Conservation (phyloP, 2,113 vertebrate genomes). For the Neotoma lepida region DNA sequence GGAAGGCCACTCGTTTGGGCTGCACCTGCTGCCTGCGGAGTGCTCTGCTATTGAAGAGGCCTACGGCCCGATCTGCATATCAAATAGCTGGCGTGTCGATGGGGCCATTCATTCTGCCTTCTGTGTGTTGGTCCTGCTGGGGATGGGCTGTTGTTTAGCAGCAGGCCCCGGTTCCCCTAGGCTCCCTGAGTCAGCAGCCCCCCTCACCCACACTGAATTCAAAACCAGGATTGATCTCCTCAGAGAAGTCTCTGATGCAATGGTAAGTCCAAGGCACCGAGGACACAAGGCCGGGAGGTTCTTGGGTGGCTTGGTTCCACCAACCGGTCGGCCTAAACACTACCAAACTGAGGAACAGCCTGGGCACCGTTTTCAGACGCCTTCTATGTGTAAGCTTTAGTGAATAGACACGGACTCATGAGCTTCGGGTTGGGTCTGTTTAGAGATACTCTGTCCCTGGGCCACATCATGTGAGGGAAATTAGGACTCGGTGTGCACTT, state of each 20-base stretch:
- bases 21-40: constrained; percentile 87
- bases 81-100: constrained; percentile 88
- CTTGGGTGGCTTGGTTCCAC: constrained; percentile 49
- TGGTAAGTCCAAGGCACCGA: constrained; percentile 70
- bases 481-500: constrained; percentile 57
- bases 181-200: constrained; percentile 85
- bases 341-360: constrained; percentile 38
- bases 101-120: constrained; percentile 86
- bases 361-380: neutral
- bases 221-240: constrained; percentile 77
- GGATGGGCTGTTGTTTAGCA: constrained; percentile 87
- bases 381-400: accelerated
- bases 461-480: constrained; percentile 36
- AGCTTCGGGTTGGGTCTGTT: neutral
- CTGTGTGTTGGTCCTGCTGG: constrained; percentile 82
- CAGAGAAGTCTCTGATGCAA: constrained; percentile 72
- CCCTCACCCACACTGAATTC: constrained; percentile 73
- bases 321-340: constrained; percentile 53
- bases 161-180: constrained; percentile 84
- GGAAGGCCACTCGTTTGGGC: constrained; percentile 77
- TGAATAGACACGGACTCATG: neutral
- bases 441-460: neutral
- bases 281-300: constrained; percentile 52
- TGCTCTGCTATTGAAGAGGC: constrained; percentile 80
- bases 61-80: constrained; percentile 86